Conservation (phyloP, 2,888 invertebrate genomes). For the Noctuana brunneofusca region DNA sequence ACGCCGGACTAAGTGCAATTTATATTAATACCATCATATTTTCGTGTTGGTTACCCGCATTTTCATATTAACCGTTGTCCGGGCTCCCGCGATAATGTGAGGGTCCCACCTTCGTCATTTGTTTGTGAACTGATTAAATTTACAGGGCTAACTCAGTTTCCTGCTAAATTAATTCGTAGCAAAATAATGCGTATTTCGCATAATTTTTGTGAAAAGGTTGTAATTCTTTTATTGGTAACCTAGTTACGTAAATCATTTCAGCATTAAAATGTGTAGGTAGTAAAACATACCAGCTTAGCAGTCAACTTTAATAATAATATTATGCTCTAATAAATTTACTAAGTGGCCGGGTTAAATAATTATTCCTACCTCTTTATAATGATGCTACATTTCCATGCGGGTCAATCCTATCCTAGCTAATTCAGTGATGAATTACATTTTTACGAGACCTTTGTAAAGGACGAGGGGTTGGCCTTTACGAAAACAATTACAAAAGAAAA, state of each 20-base stretch:
- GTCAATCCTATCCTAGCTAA: too few relatives aligned
- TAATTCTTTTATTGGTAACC: slow-evolving; percentile 23
- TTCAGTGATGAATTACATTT: too few relatives aligned
- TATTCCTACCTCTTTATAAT: too few relatives aligned
- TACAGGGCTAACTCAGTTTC: slow-evolving; percentile 67
- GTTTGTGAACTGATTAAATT: slow-evolving; percentile 77
- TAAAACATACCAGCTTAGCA: neutral
- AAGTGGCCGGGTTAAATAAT: too few relatives aligned
- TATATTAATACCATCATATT: slow-evolving; percentile 79
- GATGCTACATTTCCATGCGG: too few relatives aligned
- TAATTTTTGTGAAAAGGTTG: slow-evolving; percentile 16
- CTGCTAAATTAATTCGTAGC: slow-evolving; percentile 58
- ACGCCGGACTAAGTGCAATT: slow-evolving; percentile 70
- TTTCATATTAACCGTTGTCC: slow-evolving; percentile 75
- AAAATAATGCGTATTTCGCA: slow-evolving; percentile 26
- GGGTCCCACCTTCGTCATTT: slow-evolving; percentile 76
- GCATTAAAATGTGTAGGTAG: neutral
- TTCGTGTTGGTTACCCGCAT: slow-evolving; percentile 75
- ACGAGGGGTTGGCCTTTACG: too few relatives aligned
- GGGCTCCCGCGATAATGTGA: slow-evolving; percentile 68
- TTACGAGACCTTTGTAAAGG: too few relatives aligned
- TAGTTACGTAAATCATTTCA: slow-evolving; percentile 8
- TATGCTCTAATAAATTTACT: too few relatives aligned
- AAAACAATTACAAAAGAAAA: too few relatives aligned
- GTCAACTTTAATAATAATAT: neutral